Evolutionary conservation across 2,113 vertebrate species (phyloP).

Genomic region (Gymnobelideus leadbeateri): DNA sequence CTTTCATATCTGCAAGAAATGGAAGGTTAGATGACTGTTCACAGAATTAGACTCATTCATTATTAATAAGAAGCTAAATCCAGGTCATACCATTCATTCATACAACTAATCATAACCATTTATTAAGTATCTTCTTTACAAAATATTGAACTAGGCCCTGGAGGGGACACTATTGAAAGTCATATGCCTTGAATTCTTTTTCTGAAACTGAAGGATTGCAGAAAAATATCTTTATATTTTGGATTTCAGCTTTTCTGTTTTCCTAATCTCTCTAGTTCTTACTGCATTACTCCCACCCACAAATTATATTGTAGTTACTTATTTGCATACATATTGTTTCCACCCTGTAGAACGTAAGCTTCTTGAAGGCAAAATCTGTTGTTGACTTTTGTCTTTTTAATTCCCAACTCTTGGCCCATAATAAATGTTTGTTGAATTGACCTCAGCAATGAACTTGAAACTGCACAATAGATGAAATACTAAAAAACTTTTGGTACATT

Average conservation of each 20-base stretch:
- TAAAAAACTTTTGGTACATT: not conserved
- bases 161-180: not conserved
- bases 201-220: not conserved
- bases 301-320: not conserved
- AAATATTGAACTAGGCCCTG: not conserved
- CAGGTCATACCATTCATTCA: not conserved
- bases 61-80: not conserved
- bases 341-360: not conserved
- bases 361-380: not conserved
- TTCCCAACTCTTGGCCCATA: not conserved
- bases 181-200: not conserved
- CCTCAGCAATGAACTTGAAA: not conserved
- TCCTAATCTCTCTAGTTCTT: not conserved
- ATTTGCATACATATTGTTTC: not conserved
- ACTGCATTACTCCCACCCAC: not conserved
- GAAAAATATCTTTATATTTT: not conserved
- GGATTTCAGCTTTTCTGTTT: not conserved
- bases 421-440: not conserved
- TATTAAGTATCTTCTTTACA: not conserved
- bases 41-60: conserved; percentile 12
- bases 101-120: not conserved
- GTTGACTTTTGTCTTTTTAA: not conserved
- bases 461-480: not conserved
- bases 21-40: not conserved
- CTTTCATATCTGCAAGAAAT: not conserved